Evolutionary conservation across 2,113 vertebrate genomes (phyloP), one percentile per base, ranked within the genome.

Genomic region (Chaetura pelagica): DNA sequence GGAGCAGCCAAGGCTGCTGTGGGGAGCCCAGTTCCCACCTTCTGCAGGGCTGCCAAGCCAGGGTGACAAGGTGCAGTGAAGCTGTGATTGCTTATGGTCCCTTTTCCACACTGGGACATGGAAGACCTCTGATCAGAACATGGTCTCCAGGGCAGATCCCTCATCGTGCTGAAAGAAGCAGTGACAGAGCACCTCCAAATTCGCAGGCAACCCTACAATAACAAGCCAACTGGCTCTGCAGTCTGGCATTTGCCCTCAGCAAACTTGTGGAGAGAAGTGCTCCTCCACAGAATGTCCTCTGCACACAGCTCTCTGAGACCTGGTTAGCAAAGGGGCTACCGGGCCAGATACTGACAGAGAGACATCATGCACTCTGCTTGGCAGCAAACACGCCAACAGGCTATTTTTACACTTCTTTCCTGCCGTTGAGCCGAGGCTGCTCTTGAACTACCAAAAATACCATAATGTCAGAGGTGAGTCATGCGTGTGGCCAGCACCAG

Each of bases 1-100:
- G 40, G 35, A 22, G 30, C 58, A 51, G 35, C 34, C 30, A 32
- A 12, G 7, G 27, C 9, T 13, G 23, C 69, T 1, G 3, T 6
- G 30, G 79, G 55, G 57, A 42, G n/a, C 23, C 21, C 32, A 30
- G 30, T 42, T 29, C 40, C 29, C 21, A 48, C 18, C 4, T 55
- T 57, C 26, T 1, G 0, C 12, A 26, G 24, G 6, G 11, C 35
- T 2, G 13, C 13, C 12, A 12, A 34, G 48, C 24, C 30, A 17
- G 17, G 10, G 22, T 75, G 38, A 52, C 19, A 32, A 46, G n/a
- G 15, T 61, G 15, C n/a, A 20, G 30, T 8, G 34, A 35, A 32
- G 29, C 29, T 32, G 38, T 0, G 2, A 42, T 59, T 32, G 18
- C 24, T 48, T 17, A 12, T 1, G 11, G 62, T 11, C 55, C 16